Evolutionary conservation across 2,113 vertebrate species (phyloP).

Genomic region (Anser brachyrhynchus): DNA sequence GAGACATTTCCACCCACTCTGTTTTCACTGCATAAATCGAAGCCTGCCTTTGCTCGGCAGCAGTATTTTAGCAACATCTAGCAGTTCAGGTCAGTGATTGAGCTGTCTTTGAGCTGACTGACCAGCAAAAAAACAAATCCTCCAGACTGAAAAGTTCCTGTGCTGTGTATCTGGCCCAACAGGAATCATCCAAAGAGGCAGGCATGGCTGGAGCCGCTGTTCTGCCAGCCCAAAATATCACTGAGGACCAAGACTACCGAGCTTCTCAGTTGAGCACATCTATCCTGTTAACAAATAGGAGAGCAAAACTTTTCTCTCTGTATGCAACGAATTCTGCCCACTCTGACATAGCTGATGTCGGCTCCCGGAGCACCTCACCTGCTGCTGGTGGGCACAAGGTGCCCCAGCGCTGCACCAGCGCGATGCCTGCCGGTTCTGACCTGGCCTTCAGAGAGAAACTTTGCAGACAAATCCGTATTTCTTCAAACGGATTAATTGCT

Average conservation of each 20-base stretch:
- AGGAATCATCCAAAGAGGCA: background rate
- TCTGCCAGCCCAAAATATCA: background rate
- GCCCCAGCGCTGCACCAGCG: accelerated
- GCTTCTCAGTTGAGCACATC: background rate
- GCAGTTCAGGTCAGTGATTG: constrained; percentile 2
- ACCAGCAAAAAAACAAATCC: background rate
- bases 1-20: constrained; percentile 59
- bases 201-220: accelerated
- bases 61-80: background rate
- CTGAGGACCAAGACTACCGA: background rate
- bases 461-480: background rate
- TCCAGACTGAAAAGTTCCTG: background rate
- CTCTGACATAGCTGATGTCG: background rate
- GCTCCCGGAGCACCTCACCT: background rate
- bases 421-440: background rate
- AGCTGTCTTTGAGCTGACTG: background rate
- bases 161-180: background rate
- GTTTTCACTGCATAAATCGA: constrained; percentile 64
- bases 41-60: constrained; percentile 35
- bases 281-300: background rate
- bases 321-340: background rate
- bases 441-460: background rate
- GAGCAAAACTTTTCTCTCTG: background rate
- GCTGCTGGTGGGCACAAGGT: background rate
- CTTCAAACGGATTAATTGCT: background rate